Conservation (phyloP, 2,888 invertebrate species). For the Invenusta paracnida region DNA sequence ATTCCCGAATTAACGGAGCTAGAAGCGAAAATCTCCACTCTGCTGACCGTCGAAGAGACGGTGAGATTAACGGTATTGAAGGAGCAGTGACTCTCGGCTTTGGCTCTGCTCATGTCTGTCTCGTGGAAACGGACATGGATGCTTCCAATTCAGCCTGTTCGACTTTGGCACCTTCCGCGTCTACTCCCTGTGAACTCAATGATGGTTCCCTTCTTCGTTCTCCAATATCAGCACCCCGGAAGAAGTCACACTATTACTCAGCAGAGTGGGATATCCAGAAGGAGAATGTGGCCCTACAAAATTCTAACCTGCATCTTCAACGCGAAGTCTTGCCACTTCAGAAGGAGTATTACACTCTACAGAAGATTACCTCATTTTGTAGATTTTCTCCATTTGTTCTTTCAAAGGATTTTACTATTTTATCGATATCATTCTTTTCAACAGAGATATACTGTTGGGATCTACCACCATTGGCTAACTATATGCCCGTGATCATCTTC, state of each 20-base stretch:
- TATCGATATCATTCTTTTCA: background rate
- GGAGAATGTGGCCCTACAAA: background rate
- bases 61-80: background rate
- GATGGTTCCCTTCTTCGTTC: background rate
- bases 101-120: background rate
- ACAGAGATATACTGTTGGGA: background rate
- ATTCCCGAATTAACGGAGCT: background rate
- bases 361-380: too few species aligned
- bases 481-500: background rate
- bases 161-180: background rate
- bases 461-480: background rate
- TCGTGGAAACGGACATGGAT: background rate
- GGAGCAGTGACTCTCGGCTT: background rate
- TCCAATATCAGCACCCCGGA: background rate
- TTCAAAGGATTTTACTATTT: too few species aligned
- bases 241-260: background rate
- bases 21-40: background rate
- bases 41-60: background rate
- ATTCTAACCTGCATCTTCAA: background rate
- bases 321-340: background rate
- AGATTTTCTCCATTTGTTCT: too few species aligned
- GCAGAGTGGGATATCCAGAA: background rate
- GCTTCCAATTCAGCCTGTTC: background rate
- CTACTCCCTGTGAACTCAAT: background rate
- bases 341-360: background rate